Evolutionary conservation across 2,113 vertebrate species (phyloP), one percentile per base, ranked within the genome.

Genomic region (Nothoprocta perdicaria): DNA sequence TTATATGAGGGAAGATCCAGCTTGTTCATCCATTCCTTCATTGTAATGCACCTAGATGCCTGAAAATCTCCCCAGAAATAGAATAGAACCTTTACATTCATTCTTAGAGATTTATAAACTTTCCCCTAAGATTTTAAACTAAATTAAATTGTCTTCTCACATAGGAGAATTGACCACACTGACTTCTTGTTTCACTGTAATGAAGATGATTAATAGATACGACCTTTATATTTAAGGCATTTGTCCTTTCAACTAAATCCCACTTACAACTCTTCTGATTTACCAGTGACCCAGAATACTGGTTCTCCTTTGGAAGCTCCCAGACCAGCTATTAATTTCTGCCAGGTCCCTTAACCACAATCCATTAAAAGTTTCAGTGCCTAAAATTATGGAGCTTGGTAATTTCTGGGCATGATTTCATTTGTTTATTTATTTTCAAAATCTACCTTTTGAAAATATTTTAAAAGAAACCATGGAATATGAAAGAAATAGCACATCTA

Each of bases 381-480:
- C 15, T 93, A 73, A 77, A 86, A 72, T 45, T 66, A 31, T 58
- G 33, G 23, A 74, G 31, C 61, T 58, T 75, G 38, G 61, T 72
- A 86, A 93, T 88, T 94, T 94, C 83, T 94, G 65, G 69, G 69
- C 57, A 91, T 84, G 61, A 57, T 90, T 95, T 91, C 11, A 75
- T 67, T 67, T 92, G 80, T 87, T 94, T 81, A 52, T 29, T 4
- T 53, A 43, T 72, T 86, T 93, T 88, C 10, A 84, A 73, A 88
- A 45, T 57, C 38, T 68, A 73, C 14, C 14, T 57, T 79, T 93
- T 84, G 45, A 87, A 93, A 94, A 94, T 84, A 89, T 93, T 91
- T 94, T 71, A 53, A 48, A 85, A 73, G 60, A 87, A 91, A 92
- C 6, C 26, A 77, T 23, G 21, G 29, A 73, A 68, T 35, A 62